These are phyloP conservation scores for Arrhamphus sclerolepis DNA, from an alignment of 2,797 vertebrate species.

Conservation along the genomic window DNA sequence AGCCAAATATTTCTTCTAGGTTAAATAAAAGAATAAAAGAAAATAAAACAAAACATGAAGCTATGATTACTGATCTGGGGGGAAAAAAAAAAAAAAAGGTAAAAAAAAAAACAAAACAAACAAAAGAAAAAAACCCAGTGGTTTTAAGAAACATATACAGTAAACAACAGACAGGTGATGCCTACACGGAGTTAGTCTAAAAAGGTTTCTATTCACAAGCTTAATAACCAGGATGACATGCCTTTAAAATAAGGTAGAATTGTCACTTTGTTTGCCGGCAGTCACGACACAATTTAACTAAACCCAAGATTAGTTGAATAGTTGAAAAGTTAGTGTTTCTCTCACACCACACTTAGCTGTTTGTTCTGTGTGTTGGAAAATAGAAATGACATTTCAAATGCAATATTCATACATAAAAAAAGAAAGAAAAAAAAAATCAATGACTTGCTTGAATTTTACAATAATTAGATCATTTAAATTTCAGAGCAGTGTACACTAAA, in stretches of 20 bases:
- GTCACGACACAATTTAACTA: conserved; percentile 10
- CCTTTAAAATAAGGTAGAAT: conserved; percentile 51
- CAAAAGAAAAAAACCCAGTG: conserved; percentile 7
- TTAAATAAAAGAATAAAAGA: conserved; percentile 31
- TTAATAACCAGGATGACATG: conserved; percentile 11
- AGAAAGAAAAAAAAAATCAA: too few relatives aligned
- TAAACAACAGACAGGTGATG: conserved; percentile 10
- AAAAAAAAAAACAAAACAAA: too few relatives aligned
- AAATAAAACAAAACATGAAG: conserved; percentile 27
- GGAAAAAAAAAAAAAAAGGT: too few relatives aligned
- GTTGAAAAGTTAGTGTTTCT: conserved; percentile 28
- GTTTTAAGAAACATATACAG: conserved; percentile 28
- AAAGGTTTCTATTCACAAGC: conserved; percentile 11
- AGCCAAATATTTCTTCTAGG: background rate
- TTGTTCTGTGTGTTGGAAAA: too few relatives aligned
- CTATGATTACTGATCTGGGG: conserved; percentile 14
- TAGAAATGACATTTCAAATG: too few relatives aligned
- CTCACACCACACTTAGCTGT: background rate
- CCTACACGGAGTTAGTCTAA: conserved; percentile 21
- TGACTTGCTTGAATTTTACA: too few relatives aligned
- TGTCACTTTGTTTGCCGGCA: conserved; percentile 12
- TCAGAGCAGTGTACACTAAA: conserved; percentile 17
- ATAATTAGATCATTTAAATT: background rate
- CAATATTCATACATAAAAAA: too few relatives aligned
- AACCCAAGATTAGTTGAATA: background rate